Base-by-base conservation (phyloP, 2,113 vertebrate species). In the Engraulis encrasicolus region DNA sequence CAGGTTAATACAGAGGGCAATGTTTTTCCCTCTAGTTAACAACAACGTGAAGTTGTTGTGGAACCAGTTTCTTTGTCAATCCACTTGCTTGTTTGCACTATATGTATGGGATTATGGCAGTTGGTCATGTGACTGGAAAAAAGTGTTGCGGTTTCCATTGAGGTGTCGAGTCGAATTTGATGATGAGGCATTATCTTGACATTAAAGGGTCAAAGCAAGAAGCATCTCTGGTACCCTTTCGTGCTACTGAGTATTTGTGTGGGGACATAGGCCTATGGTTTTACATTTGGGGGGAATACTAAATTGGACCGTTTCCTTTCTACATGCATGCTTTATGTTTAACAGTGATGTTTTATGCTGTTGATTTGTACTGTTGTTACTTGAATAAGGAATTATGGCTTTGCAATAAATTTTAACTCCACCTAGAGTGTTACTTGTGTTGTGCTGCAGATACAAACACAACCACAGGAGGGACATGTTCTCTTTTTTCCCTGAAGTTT, bases 181-280 rank as follows among this genome's bases (percentile, higher is more conserved):
- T 74, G 1, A 36, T 74, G 66, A 34, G 66, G 66, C 66, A 74
- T 74, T 74, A 74, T 74, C 66, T 74, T 74, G 66, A 34, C 66
- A 74, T 74, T 74, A 74, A 74, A 74, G 66, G 31, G 66, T 74
- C 66, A 74, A 66, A 74, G 5, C 23, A 74, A 31, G 23, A 74
- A 34, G 2, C 34, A 74, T 74, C 66, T 17, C 27, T 74, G 27
- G 27, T 27, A 36, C 66, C 66, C 20, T 19, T 19, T 74, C 12
- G 14, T 66, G 58, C 27, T 31, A 66, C 58, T 66, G 23, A 23
- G 23, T 12, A 34, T 74, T 74, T 31, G 23, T 74, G 66, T 74
- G 31, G 2, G 20, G 66, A 34, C 11, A 74, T 74, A n/a, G n/a
- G n/a, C n/a, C n/a, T n/a, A n/a, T 74, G 66, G 1, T 31, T 74